phyloP scores from a whole-genome alignment of 2,113 vertebrate genomes.

The Rhea pennata region DNA sequence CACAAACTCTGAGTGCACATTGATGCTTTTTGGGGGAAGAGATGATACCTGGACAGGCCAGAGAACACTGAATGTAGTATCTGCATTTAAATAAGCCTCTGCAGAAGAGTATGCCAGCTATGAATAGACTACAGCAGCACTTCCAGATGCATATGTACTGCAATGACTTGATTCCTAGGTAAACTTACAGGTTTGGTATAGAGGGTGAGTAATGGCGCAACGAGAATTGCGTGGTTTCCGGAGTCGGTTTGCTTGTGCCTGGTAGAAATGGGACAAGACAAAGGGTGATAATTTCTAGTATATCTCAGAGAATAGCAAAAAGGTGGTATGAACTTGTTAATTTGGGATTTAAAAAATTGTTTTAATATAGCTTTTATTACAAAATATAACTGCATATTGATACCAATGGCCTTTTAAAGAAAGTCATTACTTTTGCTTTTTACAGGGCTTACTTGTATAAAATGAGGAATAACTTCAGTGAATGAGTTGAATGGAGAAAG shows the following conservation, averaged over 20 bases:
- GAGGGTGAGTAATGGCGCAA: not conserved
- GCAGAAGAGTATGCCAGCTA: not conserved
- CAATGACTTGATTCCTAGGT: not conserved
- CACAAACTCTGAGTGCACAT: fast-evolving
- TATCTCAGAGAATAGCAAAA: not conserved
- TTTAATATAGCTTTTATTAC: not conserved
- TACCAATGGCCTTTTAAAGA: not conserved
- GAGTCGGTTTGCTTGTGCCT: not conserved
- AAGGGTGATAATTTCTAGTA: not conserved
- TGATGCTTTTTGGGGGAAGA: not conserved
- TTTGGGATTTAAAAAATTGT: not conserved
- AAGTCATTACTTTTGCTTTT: not conserved
- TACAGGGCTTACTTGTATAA: not conserved
- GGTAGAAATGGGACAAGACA: not conserved
- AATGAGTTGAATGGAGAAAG: not conserved
- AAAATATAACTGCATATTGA: not conserved
- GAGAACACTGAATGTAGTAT: not conserved
- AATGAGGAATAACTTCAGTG: not conserved
- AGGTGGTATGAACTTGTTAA: not conserved
- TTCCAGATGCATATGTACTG: not conserved
- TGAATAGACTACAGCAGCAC: not conserved
- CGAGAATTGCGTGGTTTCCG: not conserved
- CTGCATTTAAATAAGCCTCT: not conserved
- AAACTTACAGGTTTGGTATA: not conserved
- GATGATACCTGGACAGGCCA: not conserved